These are phyloP conservation scores for Oscheius sp. DNA, from an alignment of 1,140 invertebrate species.

Conservation along the genomic window DNA sequence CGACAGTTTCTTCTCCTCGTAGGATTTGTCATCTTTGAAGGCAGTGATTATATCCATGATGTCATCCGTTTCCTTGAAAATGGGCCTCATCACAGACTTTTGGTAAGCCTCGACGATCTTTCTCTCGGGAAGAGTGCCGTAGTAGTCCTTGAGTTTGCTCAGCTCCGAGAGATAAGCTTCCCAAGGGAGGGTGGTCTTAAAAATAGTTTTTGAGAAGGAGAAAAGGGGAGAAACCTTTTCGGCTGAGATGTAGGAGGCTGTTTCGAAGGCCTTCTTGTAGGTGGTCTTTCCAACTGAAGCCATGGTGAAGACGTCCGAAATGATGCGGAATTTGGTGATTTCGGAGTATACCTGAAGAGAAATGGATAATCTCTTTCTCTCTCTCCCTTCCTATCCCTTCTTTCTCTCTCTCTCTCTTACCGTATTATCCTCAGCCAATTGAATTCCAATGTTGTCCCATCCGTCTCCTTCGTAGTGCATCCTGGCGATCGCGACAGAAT, in stretches of 20 bases:
- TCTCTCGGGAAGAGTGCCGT: neutral
- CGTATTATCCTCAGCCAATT: neutral
- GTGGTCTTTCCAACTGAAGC: neutral
- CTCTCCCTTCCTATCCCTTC: too few species aligned
- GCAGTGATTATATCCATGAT: neutral
- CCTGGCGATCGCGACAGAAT: neutral
- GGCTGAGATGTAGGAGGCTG: neutral
- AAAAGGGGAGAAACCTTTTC: neutral
- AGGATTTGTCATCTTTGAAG: neutral
- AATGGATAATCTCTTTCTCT: too few species aligned
- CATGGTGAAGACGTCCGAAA: neutral
- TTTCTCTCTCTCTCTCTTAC: too few species aligned
- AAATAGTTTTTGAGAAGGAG: neutral
- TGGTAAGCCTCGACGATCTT: neutral
- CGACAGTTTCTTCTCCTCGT: neutral
- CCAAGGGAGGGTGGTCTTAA: neutral
- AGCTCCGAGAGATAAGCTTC: neutral
- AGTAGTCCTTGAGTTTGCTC: neutral
- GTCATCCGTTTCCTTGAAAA: neutral
- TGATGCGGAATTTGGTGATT: neutral
- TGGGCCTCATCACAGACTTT: neutral
- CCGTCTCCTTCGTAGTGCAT: neutral
- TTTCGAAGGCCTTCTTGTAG: neutral
- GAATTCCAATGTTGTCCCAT: neutral
- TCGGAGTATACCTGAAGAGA: neutral